Conservation (phyloP, 2,113 vertebrate genomes). For the Burhinus oedicnemus region DNA sequence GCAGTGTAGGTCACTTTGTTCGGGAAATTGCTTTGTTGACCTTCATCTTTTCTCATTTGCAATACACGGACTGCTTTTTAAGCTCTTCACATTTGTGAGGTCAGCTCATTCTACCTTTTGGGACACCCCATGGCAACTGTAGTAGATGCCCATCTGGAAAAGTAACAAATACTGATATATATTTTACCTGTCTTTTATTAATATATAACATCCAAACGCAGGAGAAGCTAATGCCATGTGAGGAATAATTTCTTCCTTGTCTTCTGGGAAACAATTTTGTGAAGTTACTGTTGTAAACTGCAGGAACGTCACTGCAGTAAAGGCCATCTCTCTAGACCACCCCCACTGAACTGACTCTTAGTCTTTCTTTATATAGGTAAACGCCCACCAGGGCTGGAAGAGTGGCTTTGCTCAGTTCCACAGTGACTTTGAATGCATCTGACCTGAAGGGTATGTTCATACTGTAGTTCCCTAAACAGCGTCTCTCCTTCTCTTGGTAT, state of each 20-base stretch:
- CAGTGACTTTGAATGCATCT: background rate
- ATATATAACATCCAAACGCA: background rate
- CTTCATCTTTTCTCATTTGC: background rate
- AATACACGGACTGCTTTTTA: background rate
- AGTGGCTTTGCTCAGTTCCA: background rate
- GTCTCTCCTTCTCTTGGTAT: background rate
- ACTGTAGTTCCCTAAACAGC: background rate
- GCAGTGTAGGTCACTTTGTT: background rate
- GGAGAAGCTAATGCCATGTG: background rate
- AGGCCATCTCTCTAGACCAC: background rate
- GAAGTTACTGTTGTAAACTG: background rate
- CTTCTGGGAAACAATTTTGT: background rate
- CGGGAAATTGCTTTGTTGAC: background rate
- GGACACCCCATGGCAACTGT: background rate
- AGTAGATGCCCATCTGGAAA: background rate
- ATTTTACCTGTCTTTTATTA: background rate
- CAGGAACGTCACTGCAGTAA: background rate
- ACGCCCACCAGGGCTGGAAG: background rate
- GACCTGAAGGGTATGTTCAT: background rate
- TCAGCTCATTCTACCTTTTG: background rate
- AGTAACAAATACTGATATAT: background rate
- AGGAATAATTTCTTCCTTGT: background rate
- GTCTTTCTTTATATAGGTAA: background rate
- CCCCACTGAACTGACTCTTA: background rate
- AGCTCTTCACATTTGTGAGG: background rate